Conservation (phyloP, 2,797 vertebrate species). For the Lutjanus argentimaculatus region DNA sequence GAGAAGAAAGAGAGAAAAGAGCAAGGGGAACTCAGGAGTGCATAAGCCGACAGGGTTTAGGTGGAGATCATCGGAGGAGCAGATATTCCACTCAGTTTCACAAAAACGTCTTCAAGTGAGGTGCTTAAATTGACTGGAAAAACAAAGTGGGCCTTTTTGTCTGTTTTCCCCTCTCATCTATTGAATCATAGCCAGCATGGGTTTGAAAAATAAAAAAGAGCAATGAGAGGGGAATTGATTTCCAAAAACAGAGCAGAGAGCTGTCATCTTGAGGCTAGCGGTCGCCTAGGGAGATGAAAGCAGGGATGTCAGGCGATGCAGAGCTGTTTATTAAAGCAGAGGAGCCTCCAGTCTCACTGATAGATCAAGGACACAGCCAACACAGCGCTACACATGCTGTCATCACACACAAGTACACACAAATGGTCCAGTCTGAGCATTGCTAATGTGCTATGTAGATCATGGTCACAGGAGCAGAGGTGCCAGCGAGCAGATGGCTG, state of each 20-base stretch:
- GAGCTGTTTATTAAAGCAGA: slow-evolving; percentile 72
- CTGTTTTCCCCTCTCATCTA: slow-evolving; percentile 30
- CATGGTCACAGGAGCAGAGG: slow-evolving; percentile 43
- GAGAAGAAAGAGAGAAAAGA: slow-evolving; percentile 40
- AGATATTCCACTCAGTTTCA: slow-evolving; percentile 72
- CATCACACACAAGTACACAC: slow-evolving; percentile 56
- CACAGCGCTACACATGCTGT: slow-evolving; percentile 51
- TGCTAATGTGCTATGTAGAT: slow-evolving; percentile 55
- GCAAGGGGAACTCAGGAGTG: slow-evolving; percentile 49
- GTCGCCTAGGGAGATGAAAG: slow-evolving; percentile 76
- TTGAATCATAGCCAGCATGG: slow-evolving; percentile 49
- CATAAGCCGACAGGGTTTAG: slow-evolving; percentile 67
- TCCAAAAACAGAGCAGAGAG: slow-evolving; percentile 58
- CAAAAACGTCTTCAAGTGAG: slow-evolving; percentile 56
- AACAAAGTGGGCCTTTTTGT: slow-evolving; percentile 52
- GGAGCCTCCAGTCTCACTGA: slow-evolving; percentile 65
- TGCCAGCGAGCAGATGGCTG: slow-evolving; percentile 45
- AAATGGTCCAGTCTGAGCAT: slow-evolving; percentile 35
- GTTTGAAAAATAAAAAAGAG: slow-evolving; percentile 45
- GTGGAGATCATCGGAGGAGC: slow-evolving; percentile 67
- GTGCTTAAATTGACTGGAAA: slow-evolving; percentile 62
- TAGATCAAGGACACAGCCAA: slow-evolving; percentile 60
- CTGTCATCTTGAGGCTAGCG: slow-evolving; percentile 64
- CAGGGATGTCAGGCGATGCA: slow-evolving; percentile 64
- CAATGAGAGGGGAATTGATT: slow-evolving; percentile 62